A percentile compares a stretch with the other conserved stretches of the same genome.
phyloP scores from a whole-genome alignment of 1,140 invertebrate genomes.

The Cydia splendana region DNA sequence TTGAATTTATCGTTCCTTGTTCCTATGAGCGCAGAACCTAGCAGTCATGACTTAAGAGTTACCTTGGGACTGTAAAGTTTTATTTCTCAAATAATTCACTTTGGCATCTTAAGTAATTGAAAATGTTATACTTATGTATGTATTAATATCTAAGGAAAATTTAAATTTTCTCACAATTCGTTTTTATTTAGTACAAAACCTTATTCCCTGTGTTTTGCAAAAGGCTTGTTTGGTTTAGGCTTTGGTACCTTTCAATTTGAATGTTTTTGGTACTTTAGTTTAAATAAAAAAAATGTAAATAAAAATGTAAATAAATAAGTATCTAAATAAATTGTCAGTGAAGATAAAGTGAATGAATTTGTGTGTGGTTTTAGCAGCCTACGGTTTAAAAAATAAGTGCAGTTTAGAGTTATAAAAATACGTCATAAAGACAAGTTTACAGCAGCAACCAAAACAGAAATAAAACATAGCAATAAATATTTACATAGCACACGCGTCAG shows the following conservation, averaged over 20 bases:
- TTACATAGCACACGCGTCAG: conserved; percentile 53
- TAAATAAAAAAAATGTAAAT: too few species aligned
- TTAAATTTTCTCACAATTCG: neutral
- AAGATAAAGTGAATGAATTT: neutral
- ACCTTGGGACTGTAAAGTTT: neutral
- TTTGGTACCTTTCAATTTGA: too few species aligned
- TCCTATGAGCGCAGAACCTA: neutral
- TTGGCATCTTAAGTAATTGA: neutral
- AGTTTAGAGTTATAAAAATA: conserved; percentile 33
- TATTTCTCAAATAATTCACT: neutral
- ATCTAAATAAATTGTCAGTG: neutral
- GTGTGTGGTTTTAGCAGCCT: neutral
- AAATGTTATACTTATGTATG: too few species aligned
- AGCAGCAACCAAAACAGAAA: conserved; percentile 48
- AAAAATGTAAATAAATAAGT: too few species aligned
- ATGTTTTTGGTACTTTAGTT: too few species aligned
- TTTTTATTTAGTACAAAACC: too few species aligned
- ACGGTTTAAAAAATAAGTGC: neutral
- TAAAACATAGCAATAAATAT: conserved; percentile 63
- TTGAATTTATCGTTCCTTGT: conserved; percentile 59
- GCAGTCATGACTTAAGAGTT: neutral
- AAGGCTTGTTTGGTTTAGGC: too few species aligned
- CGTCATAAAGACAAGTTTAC: conserved; percentile 56
- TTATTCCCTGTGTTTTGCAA: too few species aligned
- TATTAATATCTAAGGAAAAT: neutral